phyloP scores from a whole-genome alignment of 2,113 vertebrate species.

The Chrysochloris asiatica region DNA sequence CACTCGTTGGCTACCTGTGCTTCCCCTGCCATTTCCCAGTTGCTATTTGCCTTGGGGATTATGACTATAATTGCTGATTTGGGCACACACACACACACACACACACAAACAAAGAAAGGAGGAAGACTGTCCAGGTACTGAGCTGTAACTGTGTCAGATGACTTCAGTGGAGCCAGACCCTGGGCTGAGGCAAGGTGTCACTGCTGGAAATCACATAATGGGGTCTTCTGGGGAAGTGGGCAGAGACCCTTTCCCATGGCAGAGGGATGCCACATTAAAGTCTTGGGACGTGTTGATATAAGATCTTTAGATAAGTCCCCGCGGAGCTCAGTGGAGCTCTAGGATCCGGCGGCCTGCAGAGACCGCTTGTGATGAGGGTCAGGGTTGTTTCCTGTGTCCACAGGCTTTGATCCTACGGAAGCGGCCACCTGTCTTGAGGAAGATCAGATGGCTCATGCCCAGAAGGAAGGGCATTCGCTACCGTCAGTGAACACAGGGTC shows the following conservation, averaged over 20 bases:
- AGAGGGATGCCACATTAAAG: not conserved
- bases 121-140: not conserved
- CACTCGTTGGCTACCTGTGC: not conserved
- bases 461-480: not conserved
- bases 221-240: conserved; percentile 59
- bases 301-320: not conserved
- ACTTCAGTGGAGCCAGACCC: accelerated
- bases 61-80: not conserved
- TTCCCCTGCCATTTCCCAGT: not conserved
- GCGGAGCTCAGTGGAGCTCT: no score
- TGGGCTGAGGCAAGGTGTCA: no score
- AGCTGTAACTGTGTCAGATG: accelerated
- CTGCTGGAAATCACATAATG: not conserved
- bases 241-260: not conserved
- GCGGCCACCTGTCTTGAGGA: not conserved
- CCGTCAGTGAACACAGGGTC: not conserved
- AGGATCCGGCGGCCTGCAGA: no score
- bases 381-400: not conserved
- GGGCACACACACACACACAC: no score
- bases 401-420: not conserved
- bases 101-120: not conserved
- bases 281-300: not conserved
- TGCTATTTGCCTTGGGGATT: not conserved
- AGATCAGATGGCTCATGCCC: not conserved
- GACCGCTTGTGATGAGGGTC: not conserved